These are phyloP conservation scores for Cryptotermes secundus DNA, from an alignment of 1,140 invertebrate genomes.

Conservation along the genomic window DNA sequence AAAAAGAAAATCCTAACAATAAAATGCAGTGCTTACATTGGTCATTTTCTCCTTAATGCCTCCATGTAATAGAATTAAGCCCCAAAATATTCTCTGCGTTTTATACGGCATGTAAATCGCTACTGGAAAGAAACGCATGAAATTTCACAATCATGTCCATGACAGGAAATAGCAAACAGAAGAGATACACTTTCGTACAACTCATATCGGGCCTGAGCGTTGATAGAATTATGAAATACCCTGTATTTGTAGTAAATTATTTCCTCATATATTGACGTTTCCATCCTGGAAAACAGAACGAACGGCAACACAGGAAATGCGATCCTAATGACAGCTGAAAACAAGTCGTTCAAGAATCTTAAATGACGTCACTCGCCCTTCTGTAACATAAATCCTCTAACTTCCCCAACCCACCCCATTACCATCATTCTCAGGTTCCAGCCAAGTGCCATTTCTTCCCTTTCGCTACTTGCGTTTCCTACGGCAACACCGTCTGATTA, in stretches of 20 bases:
- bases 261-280: background rate
- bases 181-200: too few relatives aligned
- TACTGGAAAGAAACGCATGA: too few relatives aligned
- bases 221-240: too few relatives aligned
- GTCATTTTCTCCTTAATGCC: too few relatives aligned
- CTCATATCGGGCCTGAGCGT: too few relatives aligned
- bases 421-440: constrained; percentile 5
- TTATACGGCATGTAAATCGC: too few relatives aligned
- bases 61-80: too few relatives aligned
- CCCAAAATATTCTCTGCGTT: too few relatives aligned
- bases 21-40: too few relatives aligned
- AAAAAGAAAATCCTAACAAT: too few relatives aligned
- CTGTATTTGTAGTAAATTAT: background rate
- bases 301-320: background rate
- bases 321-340: constrained; percentile 7
- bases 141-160: too few relatives aligned
- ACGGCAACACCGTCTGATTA: background rate
- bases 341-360: background rate
- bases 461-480: background rate
- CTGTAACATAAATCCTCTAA: constrained; percentile 3
- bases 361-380: background rate
- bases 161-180: too few relatives aligned
- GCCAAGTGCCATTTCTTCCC: background rate
- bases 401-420: background rate
- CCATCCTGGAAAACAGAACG: background rate